A percentile compares a stretch with the other conserved stretches of the same genome.
Evolutionary conservation across 2,797 vertebrate genomes (phyloP).

Genomic region (Melanotaenia parkinsoni): DNA sequence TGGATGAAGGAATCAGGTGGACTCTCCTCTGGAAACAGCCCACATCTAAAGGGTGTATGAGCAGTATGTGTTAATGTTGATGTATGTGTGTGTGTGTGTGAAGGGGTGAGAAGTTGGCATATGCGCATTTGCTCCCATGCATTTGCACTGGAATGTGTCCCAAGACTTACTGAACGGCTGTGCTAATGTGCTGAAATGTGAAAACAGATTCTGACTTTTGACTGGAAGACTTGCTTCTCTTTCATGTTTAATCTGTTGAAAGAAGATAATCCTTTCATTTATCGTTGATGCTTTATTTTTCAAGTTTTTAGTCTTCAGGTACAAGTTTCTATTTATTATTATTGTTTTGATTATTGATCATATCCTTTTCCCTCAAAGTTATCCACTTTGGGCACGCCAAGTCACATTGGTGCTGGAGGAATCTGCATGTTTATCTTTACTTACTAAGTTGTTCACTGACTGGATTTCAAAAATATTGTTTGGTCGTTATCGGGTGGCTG

Average conservation of each 20-base stretch:
- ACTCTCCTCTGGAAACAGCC: slow-evolving; percentile 68
- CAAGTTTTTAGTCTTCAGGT: not conserved
- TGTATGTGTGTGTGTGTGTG: slow-evolving; percentile 18
- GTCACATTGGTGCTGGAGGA: not conserved
- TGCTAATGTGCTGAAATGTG: slow-evolving; percentile 34
- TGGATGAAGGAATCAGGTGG: slow-evolving; percentile 84
- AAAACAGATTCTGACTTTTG: not conserved
- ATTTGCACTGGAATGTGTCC: slow-evolving; percentile 27
- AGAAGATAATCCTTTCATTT: not conserved
- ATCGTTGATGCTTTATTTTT: not conserved
- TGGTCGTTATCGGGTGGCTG: not conserved
- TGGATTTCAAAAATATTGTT: not conserved
- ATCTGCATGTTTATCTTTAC: not conserved
- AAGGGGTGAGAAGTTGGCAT: slow-evolving; percentile 9
- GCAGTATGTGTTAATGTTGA: slow-evolving; percentile 33
- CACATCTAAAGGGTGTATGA: slow-evolving; percentile 59
- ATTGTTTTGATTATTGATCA: not conserved
- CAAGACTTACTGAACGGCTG: slow-evolving; percentile 16
- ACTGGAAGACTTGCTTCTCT: not conserved
- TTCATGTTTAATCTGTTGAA: not conserved
- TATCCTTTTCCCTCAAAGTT: not conserved
- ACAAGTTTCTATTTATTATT: not conserved
- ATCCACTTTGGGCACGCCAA: not conserved
- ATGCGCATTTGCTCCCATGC: slow-evolving; percentile 24
- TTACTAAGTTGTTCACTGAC: not conserved